These are phyloP conservation scores for Campylomormyrus numenius DNA, from an alignment of 2,113 vertebrate genomes.

Conservation along the genomic window DNA sequence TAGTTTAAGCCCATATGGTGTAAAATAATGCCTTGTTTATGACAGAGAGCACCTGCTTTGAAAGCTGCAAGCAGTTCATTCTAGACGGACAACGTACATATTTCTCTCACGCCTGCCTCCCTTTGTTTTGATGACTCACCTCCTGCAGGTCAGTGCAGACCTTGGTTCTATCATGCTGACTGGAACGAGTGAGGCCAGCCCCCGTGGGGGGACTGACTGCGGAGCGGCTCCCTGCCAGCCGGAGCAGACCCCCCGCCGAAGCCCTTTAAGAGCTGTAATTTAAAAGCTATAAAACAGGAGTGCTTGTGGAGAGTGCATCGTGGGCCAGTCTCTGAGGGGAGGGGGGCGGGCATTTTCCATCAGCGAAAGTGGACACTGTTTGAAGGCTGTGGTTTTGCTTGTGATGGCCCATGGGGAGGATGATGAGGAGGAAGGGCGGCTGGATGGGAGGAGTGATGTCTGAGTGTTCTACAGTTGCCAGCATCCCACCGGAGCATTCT, in stretches of 20 bases:
- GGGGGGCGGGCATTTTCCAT: background rate
- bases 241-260: background rate
- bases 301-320: background rate
- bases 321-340: background rate
- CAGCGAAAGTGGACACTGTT: constrained; percentile 10
- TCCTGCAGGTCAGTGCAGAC: constrained; percentile 3
- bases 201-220: background rate
- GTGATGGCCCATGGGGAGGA: background rate
- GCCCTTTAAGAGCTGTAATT: constrained; percentile 16
- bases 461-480: background rate
- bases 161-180: background rate
- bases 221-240: constrained; percentile 2
- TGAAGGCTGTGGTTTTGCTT: background rate
- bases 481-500: constrained; percentile 14
- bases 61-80: background rate
- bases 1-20: background rate
- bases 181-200: background rate
- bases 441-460: background rate
- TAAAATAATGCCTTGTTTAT: constrained; percentile 2
- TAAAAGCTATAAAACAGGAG: constrained; percentile 20
- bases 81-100: background rate
- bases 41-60: background rate
- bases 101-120: background rate
- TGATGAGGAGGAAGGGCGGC: background rate
- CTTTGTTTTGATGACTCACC: constrained; percentile 18